phyloP scores from a whole-genome alignment of 2,113 vertebrate species.

The Scomber scombrus region DNA sequence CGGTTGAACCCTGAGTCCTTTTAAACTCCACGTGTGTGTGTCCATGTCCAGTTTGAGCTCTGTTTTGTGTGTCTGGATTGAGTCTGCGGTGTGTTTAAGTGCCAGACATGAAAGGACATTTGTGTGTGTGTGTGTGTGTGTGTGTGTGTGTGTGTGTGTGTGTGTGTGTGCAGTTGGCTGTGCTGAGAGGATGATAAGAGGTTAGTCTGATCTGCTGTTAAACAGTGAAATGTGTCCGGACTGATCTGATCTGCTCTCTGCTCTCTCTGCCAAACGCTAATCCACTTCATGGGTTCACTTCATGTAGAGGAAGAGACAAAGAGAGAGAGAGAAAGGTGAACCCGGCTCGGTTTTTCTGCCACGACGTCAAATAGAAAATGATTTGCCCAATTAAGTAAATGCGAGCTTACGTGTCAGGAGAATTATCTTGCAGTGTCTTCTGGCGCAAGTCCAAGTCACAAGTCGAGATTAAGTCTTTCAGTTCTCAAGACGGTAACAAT shows the following conservation, averaged over 20 bases:
- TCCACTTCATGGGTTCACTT: constrained; percentile 40
- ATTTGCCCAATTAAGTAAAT: constrained; percentile 45
- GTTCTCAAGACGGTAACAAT: background rate
- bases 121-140: background rate
- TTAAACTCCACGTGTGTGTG: constrained; percentile 12
- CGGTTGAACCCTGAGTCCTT: background rate
- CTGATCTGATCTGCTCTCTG: constrained; percentile 22
- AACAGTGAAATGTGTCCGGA: constrained; percentile 39
- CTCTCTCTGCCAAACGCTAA: constrained; percentile 40
- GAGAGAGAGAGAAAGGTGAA: background rate
- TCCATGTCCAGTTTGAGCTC: constrained; percentile 2
- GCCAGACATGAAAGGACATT: constrained; percentile 29
- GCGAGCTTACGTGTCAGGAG: constrained; percentile 11
- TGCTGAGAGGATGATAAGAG: constrained; percentile 47
- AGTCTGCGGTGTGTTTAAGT: background rate
- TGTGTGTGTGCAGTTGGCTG: constrained; percentile 30
- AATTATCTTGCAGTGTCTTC: background rate
- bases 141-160: background rate
- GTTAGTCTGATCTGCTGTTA: constrained; percentile 50
- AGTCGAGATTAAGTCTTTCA: background rate
- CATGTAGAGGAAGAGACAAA: background rate
- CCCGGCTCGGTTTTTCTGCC: background rate
- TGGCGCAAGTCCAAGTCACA: background rate
- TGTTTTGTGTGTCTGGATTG: constrained; percentile 1
- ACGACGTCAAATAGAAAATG: background rate